phyloP scores from a whole-genome alignment of 2,888 invertebrate species.

The Sialis lutaria region DNA sequence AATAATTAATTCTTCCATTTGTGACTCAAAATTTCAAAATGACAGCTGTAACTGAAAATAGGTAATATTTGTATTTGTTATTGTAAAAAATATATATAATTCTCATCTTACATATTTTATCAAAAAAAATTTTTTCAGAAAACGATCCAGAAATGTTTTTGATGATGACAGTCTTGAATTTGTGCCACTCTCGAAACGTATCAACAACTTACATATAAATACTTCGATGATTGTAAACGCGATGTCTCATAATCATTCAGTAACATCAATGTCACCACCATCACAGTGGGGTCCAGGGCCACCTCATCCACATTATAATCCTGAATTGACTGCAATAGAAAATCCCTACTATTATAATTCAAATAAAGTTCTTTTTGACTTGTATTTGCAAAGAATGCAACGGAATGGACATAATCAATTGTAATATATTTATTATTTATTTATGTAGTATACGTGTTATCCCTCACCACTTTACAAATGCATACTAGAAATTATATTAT shows the following conservation, averaged over 20 bases:
- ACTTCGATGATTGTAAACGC: constrained; percentile 17
- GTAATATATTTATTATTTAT: neutral
- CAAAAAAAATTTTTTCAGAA: constrained; percentile 33
- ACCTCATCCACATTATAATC: constrained; percentile 37
- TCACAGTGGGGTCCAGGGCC: constrained; percentile 3
- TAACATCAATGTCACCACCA: constrained; percentile 1
- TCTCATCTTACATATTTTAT: constrained; percentile 3
- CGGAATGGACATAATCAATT: constrained; percentile 31
- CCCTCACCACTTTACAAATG: no score
- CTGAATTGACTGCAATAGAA: constrained; percentile 55
- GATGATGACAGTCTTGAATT: constrained; percentile 64
- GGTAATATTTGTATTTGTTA: neutral
- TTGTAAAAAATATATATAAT: neutral
- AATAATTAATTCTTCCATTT: neutral
- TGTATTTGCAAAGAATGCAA: constrained; percentile 65
- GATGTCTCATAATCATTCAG: constrained; percentile 7
- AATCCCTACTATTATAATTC: constrained; percentile 75
- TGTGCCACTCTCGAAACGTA: constrained; percentile 75
- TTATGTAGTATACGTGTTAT: no score
- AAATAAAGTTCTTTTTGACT: constrained; percentile 71
- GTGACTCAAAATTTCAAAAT: neutral
- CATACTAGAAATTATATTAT: no score
- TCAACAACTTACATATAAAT: constrained; percentile 75
- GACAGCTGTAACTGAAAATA: neutral
- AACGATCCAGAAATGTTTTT: constrained; percentile 47